Evolutionary conservation across 2,113 vertebrate species (phyloP).

Genomic region (Cyanoramphus novaezelandiae): DNA sequence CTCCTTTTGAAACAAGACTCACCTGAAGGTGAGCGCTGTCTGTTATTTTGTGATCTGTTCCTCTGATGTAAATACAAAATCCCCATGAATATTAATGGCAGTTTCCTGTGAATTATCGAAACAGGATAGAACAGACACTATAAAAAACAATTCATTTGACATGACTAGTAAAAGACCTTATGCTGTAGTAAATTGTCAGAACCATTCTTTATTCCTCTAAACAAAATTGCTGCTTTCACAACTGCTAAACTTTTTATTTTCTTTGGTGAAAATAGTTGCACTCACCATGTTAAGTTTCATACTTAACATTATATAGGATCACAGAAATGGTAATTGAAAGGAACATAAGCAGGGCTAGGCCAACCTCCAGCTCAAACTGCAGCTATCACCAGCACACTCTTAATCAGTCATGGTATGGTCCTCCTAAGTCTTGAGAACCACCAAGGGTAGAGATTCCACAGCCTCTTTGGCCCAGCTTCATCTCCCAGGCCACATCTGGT

Average conservation of each 20-base stretch:
- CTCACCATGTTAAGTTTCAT: background rate
- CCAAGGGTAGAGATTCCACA: background rate
- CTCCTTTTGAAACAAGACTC: background rate
- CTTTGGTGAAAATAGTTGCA: background rate
- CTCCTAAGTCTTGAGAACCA: background rate
- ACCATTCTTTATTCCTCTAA: background rate
- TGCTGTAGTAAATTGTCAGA: background rate
- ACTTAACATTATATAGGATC: background rate
- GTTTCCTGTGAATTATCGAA: background rate
- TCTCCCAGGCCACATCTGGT: background rate
- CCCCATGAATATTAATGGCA: background rate
- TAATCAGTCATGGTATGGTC: background rate
- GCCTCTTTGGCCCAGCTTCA: background rate
- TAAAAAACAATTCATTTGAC: background rate
- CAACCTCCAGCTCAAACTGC: background rate
- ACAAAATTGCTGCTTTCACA: background rate
- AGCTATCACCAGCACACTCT: background rate
- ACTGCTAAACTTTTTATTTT: background rate
- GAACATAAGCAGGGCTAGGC: background rate
- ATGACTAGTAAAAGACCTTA: background rate
- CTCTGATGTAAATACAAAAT: constrained; percentile 16
- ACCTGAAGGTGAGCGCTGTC: background rate
- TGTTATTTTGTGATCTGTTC: background rate
- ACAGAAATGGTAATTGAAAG: background rate
- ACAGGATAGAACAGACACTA: background rate